Base-by-base conservation (phyloP, 2,888 invertebrate species). In the Dolomedes plantarius region DNA sequence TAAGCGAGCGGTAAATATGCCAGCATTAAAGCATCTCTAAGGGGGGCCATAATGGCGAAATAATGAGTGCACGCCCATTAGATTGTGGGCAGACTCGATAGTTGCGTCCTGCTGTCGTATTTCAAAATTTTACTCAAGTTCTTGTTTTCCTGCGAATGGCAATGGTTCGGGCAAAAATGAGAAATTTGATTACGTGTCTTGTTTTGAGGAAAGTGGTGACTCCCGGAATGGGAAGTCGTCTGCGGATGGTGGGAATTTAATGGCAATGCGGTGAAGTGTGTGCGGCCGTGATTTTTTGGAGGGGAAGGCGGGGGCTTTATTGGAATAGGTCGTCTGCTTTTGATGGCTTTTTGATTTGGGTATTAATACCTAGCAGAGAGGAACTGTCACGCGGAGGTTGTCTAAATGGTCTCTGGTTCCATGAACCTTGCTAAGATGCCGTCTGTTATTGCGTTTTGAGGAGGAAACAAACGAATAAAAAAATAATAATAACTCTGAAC, bases 1-100 rank as follows among this genome's bases (percentile, higher is more conserved):
- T 71, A 83, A 83, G 82, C 76, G 82, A 76, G 82, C 82, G 76
- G 82, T 83, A 83, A 83, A 83, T 83, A 83, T 74, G 68, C 64
- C 62, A 16, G 56, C 69, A 69, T 62, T 77, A 77, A 77, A 77
- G 77, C 56, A 77, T 69, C 77, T 69, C 36, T 56, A 23, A 27
- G 39, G 68, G 69, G 31, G 65, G 32, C 76, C 41, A 65, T 83
- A 83, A 83, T 83, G 82, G 82, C 71, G 46, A 76, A 71, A 76
- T 83, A 83, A 83, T 83, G 82, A 83, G 82, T 50, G 76, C 69
- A 32, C 32, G 65, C 36, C 82, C 82, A 83, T 83, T 83, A 83
- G 82, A 64, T 62, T 41, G 69, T 67, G 32, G 64, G 76, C 46
- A 72, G 31, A 19, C 56, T 32, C 31, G 31, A 73, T 50, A 72